phyloP scores from a whole-genome alignment of 2,113 vertebrate genomes.

The Ploceus nigricollis region DNA sequence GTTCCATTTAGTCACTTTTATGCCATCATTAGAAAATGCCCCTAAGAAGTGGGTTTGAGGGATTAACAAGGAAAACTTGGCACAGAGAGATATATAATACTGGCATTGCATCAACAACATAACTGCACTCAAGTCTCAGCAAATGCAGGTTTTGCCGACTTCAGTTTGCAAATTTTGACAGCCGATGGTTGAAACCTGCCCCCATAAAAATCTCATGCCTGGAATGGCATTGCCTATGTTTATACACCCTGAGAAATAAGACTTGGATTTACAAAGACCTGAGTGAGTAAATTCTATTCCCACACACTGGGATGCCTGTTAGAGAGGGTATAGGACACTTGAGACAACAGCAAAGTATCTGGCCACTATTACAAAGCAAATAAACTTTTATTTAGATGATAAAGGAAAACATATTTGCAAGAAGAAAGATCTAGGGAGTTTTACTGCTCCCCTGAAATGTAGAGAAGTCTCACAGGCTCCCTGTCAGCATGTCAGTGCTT shows the following conservation, averaged over 20 bases:
- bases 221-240: neutral
- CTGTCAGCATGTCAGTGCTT: neutral
- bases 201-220: neutral
- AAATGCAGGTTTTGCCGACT: neutral
- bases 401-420: neutral
- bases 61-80: neutral
- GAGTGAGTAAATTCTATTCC: neutral
- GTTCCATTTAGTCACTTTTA: neutral
- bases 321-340: neutral
- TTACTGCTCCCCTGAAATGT: neutral
- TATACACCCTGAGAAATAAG: neutral
- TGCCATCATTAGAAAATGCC: neutral
- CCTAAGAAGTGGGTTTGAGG: neutral
- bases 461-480: neutral
- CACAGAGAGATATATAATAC: neutral
- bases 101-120: neutral
- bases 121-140: neutral
- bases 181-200: neutral
- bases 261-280: neutral
- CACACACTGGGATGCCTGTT: neutral
- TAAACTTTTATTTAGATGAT: neutral
- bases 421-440: neutral
- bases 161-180: neutral
- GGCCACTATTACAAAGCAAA: neutral
- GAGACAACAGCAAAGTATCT: neutral